These are phyloP conservation scores for Scalopus aquaticus DNA, from an alignment of 2,113 vertebrate genomes.

Conservation along the genomic window DNA sequence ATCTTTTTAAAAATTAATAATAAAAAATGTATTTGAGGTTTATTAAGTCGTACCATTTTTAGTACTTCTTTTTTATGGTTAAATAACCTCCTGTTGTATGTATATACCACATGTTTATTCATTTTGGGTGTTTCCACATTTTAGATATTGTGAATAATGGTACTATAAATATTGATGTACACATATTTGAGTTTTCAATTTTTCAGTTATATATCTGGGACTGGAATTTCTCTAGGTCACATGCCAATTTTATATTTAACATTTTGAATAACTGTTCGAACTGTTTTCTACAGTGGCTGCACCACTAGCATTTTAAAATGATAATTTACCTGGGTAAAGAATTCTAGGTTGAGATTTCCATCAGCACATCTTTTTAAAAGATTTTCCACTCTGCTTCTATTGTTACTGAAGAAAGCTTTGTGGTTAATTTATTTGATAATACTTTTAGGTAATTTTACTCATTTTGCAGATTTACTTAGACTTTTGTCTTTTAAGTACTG, in stretches of 20 bases:
- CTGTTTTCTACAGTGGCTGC: neutral
- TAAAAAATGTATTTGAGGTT: neutral
- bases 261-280: neutral
- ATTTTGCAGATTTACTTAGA: neutral
- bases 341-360: neutral
- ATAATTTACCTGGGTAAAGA: neutral
- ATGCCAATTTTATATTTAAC: neutral
- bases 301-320: neutral
- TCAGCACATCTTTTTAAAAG: too few relatives aligned
- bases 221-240: neutral
- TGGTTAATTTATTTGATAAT: neutral
- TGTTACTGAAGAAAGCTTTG: neutral
- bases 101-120: neutral
- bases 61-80: neutral
- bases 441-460: neutral
- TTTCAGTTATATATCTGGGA: neutral
- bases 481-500: neutral
- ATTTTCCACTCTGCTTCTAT: neutral
- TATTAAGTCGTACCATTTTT: neutral
- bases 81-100: neutral
- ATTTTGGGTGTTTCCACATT: neutral
- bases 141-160: neutral
- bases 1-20: too few relatives aligned
- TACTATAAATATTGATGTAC: neutral
- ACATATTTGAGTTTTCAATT: neutral